Conservation (phyloP, 1,140 invertebrate species). For the Zaprionus tsacasi region DNA sequence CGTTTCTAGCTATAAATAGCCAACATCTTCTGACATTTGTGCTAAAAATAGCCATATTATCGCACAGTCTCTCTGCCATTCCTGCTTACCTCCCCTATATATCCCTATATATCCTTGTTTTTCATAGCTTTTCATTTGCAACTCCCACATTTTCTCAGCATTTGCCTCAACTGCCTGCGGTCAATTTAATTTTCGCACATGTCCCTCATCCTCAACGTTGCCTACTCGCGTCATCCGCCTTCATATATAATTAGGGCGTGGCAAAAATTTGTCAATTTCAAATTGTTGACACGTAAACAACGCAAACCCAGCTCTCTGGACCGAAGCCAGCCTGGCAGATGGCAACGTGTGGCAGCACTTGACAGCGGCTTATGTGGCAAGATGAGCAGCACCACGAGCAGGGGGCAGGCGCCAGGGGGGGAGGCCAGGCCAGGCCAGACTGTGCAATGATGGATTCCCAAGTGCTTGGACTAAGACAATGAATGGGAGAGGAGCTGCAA, state of each 20-base stretch:
- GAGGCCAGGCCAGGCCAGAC: slow-evolving; percentile 16
- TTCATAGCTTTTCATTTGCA: slow-evolving; percentile 14
- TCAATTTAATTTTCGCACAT: slow-evolving; percentile 40
- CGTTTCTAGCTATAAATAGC: not conserved
- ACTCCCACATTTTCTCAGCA: slow-evolving; percentile 21
- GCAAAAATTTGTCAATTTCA: slow-evolving; percentile 28
- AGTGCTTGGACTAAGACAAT: slow-evolving; percentile 24
- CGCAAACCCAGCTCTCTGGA: not conserved
- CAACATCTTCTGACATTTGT: no score
- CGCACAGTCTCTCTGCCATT: no score
- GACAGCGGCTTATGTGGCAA: slow-evolving; percentile 27
- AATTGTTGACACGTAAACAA: slow-evolving; percentile 28
- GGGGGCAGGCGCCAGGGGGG: not conserved
- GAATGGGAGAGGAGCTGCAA: slow-evolving; percentile 17
- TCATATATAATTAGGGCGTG: slow-evolving; percentile 38
- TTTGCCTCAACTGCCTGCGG: slow-evolving; percentile 20
- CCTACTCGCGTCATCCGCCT: slow-evolving; percentile 29
- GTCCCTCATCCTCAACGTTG: not conserved
- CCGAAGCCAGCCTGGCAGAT: not conserved
- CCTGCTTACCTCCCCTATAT: not conserved
- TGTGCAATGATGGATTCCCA: slow-evolving; percentile 38
- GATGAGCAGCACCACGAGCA: not conserved
- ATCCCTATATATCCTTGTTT: not conserved
- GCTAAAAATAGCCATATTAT: no score
- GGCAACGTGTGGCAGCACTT: slow-evolving; percentile 16